Conservation (phyloP, 2,797 vertebrate genomes). For the Danio albolineatus region DNA sequence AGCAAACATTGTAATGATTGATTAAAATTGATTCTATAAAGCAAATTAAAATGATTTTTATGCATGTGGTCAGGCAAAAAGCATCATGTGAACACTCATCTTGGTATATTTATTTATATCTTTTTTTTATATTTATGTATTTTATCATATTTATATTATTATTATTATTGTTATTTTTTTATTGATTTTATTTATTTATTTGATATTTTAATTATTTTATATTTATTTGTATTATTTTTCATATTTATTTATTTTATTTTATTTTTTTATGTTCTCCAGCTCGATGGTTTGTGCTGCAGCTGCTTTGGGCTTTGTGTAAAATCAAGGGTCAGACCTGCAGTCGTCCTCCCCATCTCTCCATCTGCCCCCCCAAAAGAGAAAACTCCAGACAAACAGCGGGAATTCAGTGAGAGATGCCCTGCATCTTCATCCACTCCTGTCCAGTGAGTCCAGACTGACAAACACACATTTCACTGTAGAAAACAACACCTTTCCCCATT, state of each 20-base stretch:
- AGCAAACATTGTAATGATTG: too few species aligned
- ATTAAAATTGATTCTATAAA: too few species aligned
- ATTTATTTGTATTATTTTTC: too few species aligned
- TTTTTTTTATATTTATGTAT: too few species aligned
- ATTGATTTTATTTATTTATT: too few species aligned
- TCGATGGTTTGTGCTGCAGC: conserved; percentile 71
- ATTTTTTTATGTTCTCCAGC: conserved; percentile 66
- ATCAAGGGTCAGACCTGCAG: conserved; percentile 3
- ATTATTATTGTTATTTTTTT: too few species aligned
- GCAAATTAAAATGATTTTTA: too few species aligned
- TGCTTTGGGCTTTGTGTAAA: conserved; percentile 51
- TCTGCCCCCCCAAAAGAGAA: conserved; percentile 42
- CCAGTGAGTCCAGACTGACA: conserved; percentile 68
- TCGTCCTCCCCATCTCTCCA: conserved; percentile 10
- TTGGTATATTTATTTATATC: too few species aligned
- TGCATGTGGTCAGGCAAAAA: too few species aligned
- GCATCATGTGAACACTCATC: too few species aligned
- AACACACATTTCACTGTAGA: rapidly evolving
- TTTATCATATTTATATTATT: too few species aligned
- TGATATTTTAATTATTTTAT: too few species aligned
- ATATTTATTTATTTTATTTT: not conserved
- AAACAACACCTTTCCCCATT: not conserved
- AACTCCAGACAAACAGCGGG: conserved; percentile 50
- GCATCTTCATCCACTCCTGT: conserved; percentile 76
- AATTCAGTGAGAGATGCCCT: conserved; percentile 41